Evolutionary conservation across 2,113 vertebrate species (phyloP).

Genomic region (Strix aluco): DNA sequence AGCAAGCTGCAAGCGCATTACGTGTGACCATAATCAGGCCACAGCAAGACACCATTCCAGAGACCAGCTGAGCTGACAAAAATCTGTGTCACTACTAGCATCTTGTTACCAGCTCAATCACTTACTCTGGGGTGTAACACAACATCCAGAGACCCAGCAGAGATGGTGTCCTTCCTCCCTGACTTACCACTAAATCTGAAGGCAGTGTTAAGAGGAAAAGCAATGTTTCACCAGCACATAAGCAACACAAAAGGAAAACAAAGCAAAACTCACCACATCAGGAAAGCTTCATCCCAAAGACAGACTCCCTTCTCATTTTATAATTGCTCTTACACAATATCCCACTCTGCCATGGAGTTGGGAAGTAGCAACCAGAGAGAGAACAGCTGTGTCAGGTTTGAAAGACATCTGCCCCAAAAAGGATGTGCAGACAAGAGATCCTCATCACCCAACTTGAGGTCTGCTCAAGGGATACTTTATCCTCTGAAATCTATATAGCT

Average conservation of each 20-base stretch:
- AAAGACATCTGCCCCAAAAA: not conserved
- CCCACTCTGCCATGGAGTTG: rapidly evolving
- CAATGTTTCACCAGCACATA: not conserved
- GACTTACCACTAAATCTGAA: not conserved
- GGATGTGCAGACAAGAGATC: not conserved
- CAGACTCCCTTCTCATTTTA: not conserved
- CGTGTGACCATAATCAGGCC: not conserved
- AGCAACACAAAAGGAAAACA: not conserved
- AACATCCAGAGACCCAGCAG: not conserved
- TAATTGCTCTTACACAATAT: not conserved
- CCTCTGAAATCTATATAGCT: not conserved
- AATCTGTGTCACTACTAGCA: not conserved
- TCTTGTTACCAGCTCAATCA: not conserved
- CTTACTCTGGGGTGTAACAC: not conserved
- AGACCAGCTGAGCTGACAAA: not conserved
- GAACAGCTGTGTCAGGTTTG: not conserved
- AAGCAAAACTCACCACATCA: not conserved
- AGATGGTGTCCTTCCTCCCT: not conserved
- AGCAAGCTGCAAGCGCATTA: not conserved
- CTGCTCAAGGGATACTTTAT: not conserved
- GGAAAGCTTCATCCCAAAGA: not conserved
- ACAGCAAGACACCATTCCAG: not conserved
- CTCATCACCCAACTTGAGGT: not conserved
- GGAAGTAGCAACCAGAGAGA: not conserved
- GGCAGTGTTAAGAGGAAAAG: not conserved